A percentile compares a stretch with the other conserved stretches of the same genome.
phyloP scores from a whole-genome alignment of 2,797 vertebrate genomes.

The Pelobates cultripes region DNA sequence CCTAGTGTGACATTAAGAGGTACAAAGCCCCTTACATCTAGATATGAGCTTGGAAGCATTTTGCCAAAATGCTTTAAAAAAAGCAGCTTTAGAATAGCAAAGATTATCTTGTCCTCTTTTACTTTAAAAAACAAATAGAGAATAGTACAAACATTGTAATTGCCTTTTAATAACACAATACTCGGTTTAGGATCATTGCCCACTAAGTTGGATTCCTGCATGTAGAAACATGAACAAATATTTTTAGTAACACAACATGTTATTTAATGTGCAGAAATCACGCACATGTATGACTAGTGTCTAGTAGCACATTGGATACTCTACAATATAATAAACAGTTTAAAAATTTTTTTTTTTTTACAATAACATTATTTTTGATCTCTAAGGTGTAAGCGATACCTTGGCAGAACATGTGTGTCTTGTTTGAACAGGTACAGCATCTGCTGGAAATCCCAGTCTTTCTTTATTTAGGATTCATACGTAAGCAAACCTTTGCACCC shows the following conservation, averaged over 20 bases:
- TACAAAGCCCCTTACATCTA: conserved; percentile 3
- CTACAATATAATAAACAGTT: background rate
- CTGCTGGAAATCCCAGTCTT: conserved; percentile 56
- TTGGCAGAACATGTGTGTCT: conserved; percentile 57
- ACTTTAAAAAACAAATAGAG: conserved; percentile 33
- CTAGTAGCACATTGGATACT: conserved; percentile 47
- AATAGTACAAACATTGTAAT: conserved; percentile 44
- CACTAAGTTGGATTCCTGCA: conserved; percentile 19
- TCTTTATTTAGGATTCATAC: conserved; percentile 17
- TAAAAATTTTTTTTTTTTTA: conserved; percentile 59
- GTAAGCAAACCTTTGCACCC: too few relatives aligned
- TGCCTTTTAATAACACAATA: conserved; percentile 47
- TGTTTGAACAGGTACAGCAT: conserved; percentile 61
- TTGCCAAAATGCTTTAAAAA: conserved; percentile 46
- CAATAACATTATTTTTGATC: conserved; percentile 52
- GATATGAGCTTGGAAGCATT: conserved; percentile 49
- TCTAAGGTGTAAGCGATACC: conserved; percentile 53
- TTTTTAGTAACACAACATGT: conserved; percentile 49
- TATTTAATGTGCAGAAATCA: conserved; percentile 48
- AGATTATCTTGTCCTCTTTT: conserved; percentile 23
- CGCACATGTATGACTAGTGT: conserved; percentile 21
- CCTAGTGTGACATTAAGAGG: conserved; percentile 53
- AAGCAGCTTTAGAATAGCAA: conserved; percentile 60
- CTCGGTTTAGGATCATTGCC: conserved; percentile 12
- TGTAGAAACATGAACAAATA: conserved; percentile 38